A percentile compares a stretch with the other conserved stretches of the same genome.
These are phyloP conservation scores for Chlamydotis undulata DNA, from an alignment of 2,113 vertebrate genomes.

Conservation along the genomic window DNA sequence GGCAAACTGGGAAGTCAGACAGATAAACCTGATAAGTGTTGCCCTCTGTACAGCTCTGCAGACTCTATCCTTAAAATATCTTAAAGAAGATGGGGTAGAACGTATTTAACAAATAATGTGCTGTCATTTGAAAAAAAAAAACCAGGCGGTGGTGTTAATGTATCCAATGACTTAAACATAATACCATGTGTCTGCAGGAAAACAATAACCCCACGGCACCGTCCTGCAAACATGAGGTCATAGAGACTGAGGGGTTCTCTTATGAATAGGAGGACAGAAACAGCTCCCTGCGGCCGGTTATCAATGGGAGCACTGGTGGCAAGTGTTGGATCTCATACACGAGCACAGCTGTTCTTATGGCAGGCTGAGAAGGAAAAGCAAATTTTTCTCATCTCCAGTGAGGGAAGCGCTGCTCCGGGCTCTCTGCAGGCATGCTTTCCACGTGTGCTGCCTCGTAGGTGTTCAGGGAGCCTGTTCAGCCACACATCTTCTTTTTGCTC, in stretches of 20 bases:
- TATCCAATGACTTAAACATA: conserved; percentile 21
- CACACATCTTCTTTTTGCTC: background rate
- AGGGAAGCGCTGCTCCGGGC: background rate
- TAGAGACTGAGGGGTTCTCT: background rate
- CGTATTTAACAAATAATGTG: conserved; percentile 21
- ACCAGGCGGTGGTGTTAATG: conserved; percentile 37
- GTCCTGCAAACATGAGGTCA: background rate
- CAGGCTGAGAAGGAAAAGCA: background rate
- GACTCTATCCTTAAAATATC: background rate
- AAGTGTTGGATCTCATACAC: background rate
- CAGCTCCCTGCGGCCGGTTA: background rate
- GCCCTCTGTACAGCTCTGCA: background rate
- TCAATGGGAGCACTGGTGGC: background rate
- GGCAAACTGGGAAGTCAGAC: background rate
- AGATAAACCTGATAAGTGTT: background rate
- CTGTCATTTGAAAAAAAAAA: conserved; percentile 52
- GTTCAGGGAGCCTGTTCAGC: background rate
- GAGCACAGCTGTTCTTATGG: background rate
- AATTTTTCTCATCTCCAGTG: background rate
- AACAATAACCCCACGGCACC: conserved; percentile 19
- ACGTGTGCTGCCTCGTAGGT: fast-evolving
- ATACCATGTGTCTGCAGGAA: conserved; percentile 42
- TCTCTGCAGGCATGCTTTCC: background rate
- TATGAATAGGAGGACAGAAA: background rate
- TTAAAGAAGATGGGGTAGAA: background rate